Evolutionary conservation across 2,888 invertebrate species (phyloP).

Genomic region (Anthrax anthrax): DNA sequence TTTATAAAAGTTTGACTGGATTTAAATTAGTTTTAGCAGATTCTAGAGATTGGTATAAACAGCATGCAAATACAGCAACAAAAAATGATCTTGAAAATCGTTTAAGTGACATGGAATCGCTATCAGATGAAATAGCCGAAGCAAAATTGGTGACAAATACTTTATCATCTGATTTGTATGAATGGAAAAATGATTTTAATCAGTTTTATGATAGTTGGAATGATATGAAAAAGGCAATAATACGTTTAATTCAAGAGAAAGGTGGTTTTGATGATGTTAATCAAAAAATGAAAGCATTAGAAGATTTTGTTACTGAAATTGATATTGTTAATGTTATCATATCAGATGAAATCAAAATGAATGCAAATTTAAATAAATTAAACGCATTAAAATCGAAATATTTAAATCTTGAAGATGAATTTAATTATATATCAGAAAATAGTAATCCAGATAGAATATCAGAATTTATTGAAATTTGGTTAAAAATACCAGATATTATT

Average conservation of each 20-base stretch:
- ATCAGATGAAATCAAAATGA: constrained; percentile 24
- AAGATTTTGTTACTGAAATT: constrained; percentile 20
- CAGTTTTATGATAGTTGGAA: constrained; percentile 33
- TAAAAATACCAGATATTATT: constrained; percentile 25
- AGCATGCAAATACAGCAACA: constrained; percentile 27
- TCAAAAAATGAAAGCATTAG: constrained; percentile 16
- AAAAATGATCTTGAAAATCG: constrained; percentile 29
- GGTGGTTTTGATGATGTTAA: constrained; percentile 38
- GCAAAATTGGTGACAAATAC: constrained; percentile 23
- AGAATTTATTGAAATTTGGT: constrained; percentile 25
- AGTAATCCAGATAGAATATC: constrained; percentile 15
- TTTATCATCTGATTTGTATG: constrained; percentile 21
- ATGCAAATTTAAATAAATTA: constrained; percentile 23
- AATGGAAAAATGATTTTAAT: constrained; percentile 32
- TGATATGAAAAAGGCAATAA: constrained; percentile 31
- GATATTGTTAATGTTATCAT: constrained; percentile 21
- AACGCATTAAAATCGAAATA: constrained; percentile 24
- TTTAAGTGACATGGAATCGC: constrained; percentile 31
- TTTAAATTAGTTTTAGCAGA: constrained; percentile 33
- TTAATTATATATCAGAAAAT: constrained; percentile 18
- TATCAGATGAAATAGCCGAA: constrained; percentile 28
- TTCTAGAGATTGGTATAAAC: constrained; percentile 33
- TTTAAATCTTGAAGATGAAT: constrained; percentile 19
- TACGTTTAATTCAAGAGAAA: constrained; percentile 32
- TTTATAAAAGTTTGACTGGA: constrained; percentile 31